These are phyloP conservation scores for Harlomillsia oculata DNA, from an alignment of 1,140 invertebrate species.

Conservation along the genomic window DNA sequence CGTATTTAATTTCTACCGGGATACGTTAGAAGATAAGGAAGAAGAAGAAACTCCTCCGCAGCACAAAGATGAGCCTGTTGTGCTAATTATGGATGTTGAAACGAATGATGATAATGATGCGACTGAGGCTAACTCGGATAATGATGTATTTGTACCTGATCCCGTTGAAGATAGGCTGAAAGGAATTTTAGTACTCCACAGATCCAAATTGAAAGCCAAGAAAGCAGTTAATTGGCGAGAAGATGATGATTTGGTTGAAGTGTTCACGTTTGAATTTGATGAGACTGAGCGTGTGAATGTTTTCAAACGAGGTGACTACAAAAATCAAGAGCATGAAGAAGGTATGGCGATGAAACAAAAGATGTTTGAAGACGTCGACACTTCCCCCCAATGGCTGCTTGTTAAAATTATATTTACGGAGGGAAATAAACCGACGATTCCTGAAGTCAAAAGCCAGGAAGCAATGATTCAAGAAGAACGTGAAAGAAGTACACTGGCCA, in stretches of 20 bases:
- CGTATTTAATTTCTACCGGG: conserved; percentile 71
- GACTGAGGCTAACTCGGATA: neutral
- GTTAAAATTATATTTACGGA: neutral
- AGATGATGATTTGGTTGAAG: conserved; percentile 64
- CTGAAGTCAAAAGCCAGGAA: conserved; percentile 67
- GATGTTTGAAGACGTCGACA: conserved; percentile 44
- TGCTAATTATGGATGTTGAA: conserved; percentile 19
- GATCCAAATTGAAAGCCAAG: conserved; percentile 59
- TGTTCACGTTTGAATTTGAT: conserved; percentile 83
- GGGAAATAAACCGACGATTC: conserved; percentile 54
- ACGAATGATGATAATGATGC: conserved; percentile 34
- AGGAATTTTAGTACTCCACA: conserved; percentile 57
- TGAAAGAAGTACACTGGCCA: conserved; percentile 70
- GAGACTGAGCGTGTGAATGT: conserved; percentile 91
- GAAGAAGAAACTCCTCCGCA: conserved; percentile 35
- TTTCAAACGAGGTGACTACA: conserved; percentile 48
- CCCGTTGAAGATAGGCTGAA: conserved; percentile 40
- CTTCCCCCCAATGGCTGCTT: neutral
- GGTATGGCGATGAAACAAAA: conserved; percentile 85
- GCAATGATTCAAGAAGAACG: conserved; percentile 73
- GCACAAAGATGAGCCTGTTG: neutral
- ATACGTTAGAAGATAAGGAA: conserved; percentile 52
- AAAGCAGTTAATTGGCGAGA: conserved; percentile 72
- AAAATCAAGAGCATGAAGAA: conserved; percentile 41
- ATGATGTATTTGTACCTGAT: conserved; percentile 1